These are phyloP conservation scores for Aspidiotus destructor DNA, from an alignment of 2,888 invertebrate species.

Conservation along the genomic window DNA sequence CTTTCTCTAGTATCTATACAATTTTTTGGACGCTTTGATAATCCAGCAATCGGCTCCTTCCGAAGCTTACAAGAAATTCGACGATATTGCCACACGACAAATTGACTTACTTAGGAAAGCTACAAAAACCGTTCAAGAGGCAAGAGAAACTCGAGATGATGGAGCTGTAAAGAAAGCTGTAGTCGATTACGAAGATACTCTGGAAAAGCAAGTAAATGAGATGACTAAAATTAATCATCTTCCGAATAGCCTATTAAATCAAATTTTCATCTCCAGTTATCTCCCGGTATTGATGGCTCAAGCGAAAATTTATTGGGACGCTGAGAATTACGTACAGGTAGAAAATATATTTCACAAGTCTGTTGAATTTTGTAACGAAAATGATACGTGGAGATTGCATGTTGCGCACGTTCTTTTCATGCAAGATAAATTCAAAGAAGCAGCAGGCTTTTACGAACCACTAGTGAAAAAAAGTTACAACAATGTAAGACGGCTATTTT, in stretches of 20 bases:
- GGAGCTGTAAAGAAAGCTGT: constrained; percentile 75
- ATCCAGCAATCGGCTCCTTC: constrained; percentile 94
- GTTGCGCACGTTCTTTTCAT: constrained; percentile 98
- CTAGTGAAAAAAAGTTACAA: constrained; percentile 91
- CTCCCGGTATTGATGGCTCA: constrained; percentile 99
- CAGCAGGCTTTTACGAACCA: constrained; percentile 95
- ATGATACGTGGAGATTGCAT: constrained; percentile 93
- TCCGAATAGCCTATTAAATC: neutral
- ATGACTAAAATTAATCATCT: neutral
- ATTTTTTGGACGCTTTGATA: constrained; percentile 91
- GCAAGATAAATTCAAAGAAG: constrained; percentile 98
- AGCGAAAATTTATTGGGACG: constrained; percentile 97
- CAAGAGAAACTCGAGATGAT: constrained; percentile 78
- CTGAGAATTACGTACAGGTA: constrained; percentile 89
- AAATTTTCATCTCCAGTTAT: constrained; percentile 50
- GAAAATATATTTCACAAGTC: constrained; percentile 95
- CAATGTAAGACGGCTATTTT: constrained; percentile 48
- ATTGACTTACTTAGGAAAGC: constrained; percentile 81
- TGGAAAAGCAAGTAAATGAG: constrained; percentile 52
- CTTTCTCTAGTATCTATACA: constrained; percentile 66
- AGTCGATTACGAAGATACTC: constrained; percentile 78
- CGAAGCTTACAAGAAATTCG: constrained; percentile 90
- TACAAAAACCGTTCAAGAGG: constrained; percentile 89
- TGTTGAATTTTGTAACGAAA: constrained; percentile 95
- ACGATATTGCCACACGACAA: constrained; percentile 82